Evolutionary conservation across 2,888 invertebrate genomes (phyloP).

Genomic region (Phalera bucephala): DNA sequence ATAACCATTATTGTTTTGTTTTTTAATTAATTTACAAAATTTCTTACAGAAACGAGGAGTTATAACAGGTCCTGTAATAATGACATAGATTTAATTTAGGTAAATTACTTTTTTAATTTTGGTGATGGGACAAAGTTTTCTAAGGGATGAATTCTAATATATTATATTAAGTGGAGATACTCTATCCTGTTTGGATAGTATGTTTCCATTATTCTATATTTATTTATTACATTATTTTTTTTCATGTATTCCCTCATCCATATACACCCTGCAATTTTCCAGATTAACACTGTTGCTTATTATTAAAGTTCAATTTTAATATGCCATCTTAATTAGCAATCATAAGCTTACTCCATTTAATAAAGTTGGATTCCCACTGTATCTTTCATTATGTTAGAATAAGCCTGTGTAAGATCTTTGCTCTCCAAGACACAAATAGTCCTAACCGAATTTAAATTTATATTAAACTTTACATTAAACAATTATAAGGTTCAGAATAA

Average conservation of each 20-base stretch:
- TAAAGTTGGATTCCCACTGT: too few species aligned
- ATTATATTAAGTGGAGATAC: too few species aligned
- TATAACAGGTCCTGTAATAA: constrained; percentile 45
- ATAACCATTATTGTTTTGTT: constrained; percentile 6
- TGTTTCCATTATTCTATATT: constrained; percentile 1
- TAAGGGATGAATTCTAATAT: not conserved
- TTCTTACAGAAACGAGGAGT: constrained; percentile 73
- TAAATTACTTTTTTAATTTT: constrained; percentile 44
- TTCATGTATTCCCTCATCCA: too few species aligned
- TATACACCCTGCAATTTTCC: too few species aligned
- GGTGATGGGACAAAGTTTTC: constrained; percentile 44
- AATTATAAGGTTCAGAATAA: too few species aligned
- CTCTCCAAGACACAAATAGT: too few species aligned
- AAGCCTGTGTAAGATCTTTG: too few species aligned
- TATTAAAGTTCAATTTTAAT: constrained; percentile 4
- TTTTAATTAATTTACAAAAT: constrained; percentile 26
- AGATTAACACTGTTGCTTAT: too few species aligned
- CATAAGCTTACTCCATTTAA: constrained; percentile 2
- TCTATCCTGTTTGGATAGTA: too few species aligned
- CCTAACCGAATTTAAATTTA: too few species aligned
- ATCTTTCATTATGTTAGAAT: too few species aligned
- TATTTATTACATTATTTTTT: not conserved
- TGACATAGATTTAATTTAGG: constrained; percentile 45
- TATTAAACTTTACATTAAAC: too few species aligned
- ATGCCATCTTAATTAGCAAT: not conserved